Conservation (phyloP, 2,888 invertebrate genomes). For the Drosophila cognata region DNA sequence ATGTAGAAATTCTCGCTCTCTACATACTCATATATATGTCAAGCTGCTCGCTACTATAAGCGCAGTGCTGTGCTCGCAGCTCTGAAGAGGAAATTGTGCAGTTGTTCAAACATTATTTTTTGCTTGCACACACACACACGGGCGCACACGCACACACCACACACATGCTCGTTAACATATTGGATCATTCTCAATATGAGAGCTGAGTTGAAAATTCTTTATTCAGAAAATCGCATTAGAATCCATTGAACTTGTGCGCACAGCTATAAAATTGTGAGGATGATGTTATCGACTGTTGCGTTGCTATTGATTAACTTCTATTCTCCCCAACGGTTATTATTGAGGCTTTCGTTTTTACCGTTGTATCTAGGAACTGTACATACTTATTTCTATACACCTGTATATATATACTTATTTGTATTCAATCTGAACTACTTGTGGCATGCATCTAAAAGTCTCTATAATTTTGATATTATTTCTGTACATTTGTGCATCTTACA, state of each 20-base stretch:
- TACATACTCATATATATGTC: conserved; percentile 14
- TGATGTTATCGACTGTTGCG: conserved; percentile 11
- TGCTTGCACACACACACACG: conserved; percentile 43
- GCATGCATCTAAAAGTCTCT: conserved; percentile 34
- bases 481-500: conserved; percentile 5
- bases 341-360: conserved; percentile 14
- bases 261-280: conserved; percentile 24
- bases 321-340: not conserved
- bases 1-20: conserved; percentile 3
- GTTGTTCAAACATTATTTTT: conserved; percentile 75
- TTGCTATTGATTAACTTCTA: conserved; percentile 30
- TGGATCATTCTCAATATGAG: conserved; percentile 13
- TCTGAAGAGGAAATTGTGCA: conserved; percentile 35
- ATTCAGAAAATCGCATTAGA: conserved; percentile 70
- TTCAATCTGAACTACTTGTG: conserved; percentile 19
- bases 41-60: conserved; percentile 19
- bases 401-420: not conserved
- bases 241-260: conserved; percentile 39
- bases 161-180: conserved; percentile 7
- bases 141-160: conserved; percentile 1
- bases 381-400: conserved; percentile 8
- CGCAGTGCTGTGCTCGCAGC: conserved; percentile 20
- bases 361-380: conserved; percentile 8
- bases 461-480: conserved; percentile 11
- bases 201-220: conserved; percentile 36